A percentile compares a stretch with the other conserved stretches of the same genome.
These are phyloP conservation scores for Typhlomys cinereus DNA, from an alignment of 2,113 vertebrate species.

Conservation along the genomic window DNA sequence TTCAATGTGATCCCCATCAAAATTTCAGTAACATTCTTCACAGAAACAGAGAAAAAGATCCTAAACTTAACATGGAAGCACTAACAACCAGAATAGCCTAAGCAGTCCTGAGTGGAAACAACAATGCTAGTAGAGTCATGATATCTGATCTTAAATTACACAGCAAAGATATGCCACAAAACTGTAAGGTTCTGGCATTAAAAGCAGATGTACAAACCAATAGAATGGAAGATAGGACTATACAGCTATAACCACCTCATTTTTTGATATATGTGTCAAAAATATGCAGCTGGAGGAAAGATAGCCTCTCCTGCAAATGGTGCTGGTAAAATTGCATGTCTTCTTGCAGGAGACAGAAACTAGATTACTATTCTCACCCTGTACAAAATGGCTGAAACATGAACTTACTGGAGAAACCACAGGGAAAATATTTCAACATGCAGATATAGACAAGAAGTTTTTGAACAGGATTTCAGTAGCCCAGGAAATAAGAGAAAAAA, in stretches of 20 bases:
- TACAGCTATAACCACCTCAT: neutral
- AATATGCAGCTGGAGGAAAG: neutral
- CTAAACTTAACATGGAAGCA: neutral
- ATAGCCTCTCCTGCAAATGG: neutral
- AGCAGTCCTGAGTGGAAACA: neutral
- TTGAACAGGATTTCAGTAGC: neutral
- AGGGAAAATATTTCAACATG: neutral
- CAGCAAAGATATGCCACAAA: neutral
- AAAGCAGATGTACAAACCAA: neutral
- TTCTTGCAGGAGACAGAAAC: neutral
- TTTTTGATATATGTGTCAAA: neutral
- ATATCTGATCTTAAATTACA: neutral
- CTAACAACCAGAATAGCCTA: neutral
- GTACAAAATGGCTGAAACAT: neutral
- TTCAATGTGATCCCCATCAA: neutral
- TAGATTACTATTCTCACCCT: neutral
- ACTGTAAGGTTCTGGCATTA: neutral
- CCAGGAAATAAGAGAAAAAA: neutral
- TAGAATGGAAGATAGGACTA: neutral
- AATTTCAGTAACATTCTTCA: neutral
- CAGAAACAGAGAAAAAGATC: neutral
- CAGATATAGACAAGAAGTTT: neutral
- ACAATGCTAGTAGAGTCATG: neutral
- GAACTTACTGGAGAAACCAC: neutral
- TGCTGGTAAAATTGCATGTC: neutral